phyloP scores from a whole-genome alignment of 2,888 invertebrate genomes.

The Ormyrus nitidulus region DNA sequence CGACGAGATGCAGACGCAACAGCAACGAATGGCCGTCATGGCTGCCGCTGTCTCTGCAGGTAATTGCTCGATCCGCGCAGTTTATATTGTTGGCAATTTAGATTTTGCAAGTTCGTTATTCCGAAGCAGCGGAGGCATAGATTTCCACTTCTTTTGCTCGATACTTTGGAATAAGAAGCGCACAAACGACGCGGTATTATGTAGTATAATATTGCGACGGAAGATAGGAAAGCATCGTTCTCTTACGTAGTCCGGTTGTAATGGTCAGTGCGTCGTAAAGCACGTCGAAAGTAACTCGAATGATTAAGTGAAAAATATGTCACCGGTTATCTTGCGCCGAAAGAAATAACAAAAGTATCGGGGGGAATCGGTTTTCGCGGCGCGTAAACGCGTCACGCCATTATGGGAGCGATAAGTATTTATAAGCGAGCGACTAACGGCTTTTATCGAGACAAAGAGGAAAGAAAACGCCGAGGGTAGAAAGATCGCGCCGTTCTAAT shows the following conservation, averaged over 20 bases:
- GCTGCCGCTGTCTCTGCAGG: constrained; percentile 74
- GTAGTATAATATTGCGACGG: too few species aligned
- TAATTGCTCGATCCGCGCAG: constrained; percentile 57
- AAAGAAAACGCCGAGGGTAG: constrained; percentile 48
- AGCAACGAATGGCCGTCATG: constrained; percentile 74
- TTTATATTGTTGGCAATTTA: background rate
- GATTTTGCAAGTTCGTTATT: too few species aligned
- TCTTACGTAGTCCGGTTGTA: constrained; percentile 3
- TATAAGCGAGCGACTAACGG: constrained; percentile 22
- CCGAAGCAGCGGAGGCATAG: too few species aligned
- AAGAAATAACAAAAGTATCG: constrained; percentile 38
- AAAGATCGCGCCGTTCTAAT: constrained; percentile 62
- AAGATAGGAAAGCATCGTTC: background rate
- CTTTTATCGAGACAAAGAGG: constrained; percentile 43
- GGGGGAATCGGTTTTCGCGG: constrained; percentile 13
- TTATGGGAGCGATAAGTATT: constrained; percentile 48
- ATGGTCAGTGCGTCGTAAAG: background rate
- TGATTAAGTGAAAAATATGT: constrained; percentile 54
- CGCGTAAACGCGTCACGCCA: constrained; percentile 18
- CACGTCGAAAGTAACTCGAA: background rate
- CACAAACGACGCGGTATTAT: too few species aligned
- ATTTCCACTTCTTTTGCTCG: too few species aligned
- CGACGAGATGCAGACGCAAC: constrained; percentile 82
- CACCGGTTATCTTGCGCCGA: constrained; percentile 38
- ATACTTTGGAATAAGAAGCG: too few species aligned